Evolutionary conservation across 2,888 invertebrate genomes (phyloP).

Genomic region (Tetropium fuscum): DNA sequence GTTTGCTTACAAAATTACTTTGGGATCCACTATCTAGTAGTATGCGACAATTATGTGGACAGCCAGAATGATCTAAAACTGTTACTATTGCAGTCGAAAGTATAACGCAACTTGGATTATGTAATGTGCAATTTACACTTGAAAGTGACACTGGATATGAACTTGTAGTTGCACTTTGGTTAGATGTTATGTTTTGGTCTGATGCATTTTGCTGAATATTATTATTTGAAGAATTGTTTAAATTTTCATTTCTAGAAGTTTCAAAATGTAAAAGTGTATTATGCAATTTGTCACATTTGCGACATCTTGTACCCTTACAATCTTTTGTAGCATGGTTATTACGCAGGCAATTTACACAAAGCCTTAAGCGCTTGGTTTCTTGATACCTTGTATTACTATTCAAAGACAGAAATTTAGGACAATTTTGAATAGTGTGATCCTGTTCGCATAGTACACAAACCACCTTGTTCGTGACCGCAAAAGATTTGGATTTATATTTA

Average conservation of each 20-base stretch:
- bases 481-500: constrained; percentile 18
- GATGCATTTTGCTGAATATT: background rate
- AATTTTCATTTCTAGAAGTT: background rate
- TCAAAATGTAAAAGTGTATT: constrained; percentile 22
- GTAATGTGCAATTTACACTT: background rate
- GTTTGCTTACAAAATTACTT: background rate
- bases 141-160: constrained; percentile 1
- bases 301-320: constrained; percentile 11
- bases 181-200: background rate
- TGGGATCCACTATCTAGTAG: constrained; percentile 5
- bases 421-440: constrained; percentile 20
- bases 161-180: background rate
- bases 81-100: constrained; percentile 1
- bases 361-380: constrained; percentile 17
- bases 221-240: background rate
- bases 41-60: background rate
- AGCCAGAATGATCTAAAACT: background rate
- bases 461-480: constrained; percentile 6
- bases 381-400: constrained; percentile 6
- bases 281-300: constrained; percentile 19
- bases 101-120: constrained; percentile 5
- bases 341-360: constrained; percentile 14
- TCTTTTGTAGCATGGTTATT: constrained; percentile 8
- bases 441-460: constrained; percentile 13
- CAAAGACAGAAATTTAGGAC: constrained; percentile 4